phyloP scores from a whole-genome alignment of 2,113 vertebrate species.

The Heteronetta atricapilla region DNA sequence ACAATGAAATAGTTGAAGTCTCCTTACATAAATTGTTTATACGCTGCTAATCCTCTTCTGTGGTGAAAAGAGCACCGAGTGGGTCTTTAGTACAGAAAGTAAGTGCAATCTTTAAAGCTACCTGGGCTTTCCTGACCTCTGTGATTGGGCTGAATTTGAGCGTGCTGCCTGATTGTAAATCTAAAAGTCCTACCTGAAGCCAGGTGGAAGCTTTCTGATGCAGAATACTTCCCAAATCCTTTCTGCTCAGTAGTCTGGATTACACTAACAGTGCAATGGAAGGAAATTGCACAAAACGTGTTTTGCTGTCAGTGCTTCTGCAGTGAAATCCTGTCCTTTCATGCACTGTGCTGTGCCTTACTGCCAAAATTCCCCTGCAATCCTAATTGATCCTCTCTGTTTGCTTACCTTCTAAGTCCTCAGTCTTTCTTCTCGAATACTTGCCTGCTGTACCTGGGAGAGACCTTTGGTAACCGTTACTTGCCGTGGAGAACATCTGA shows the following conservation, averaged over 20 bases:
- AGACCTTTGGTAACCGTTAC: not conserved
- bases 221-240: not conserved
- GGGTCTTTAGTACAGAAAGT: not conserved
- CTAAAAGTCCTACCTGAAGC: not conserved
- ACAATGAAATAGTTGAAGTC: not conserved
- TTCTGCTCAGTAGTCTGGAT: not conserved
- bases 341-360: not conserved
- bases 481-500: not conserved
- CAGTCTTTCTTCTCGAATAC: not conserved
- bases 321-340: not conserved
- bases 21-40: conserved; percentile 27
- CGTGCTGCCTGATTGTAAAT: not conserved
- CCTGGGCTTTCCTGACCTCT: not conserved
- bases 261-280: not conserved
- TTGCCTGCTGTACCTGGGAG: not conserved
- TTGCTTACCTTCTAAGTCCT: not conserved
- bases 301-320: not conserved
- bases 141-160: not conserved
- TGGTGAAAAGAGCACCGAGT: not conserved
- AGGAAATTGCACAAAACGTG: not conserved
- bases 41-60: conserved; percentile 7
- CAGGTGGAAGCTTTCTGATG: not conserved
- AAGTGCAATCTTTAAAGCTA: not conserved
- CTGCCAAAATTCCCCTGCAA: not conserved
- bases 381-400: not conserved